Base-by-base conservation (phyloP, 2,888 invertebrate genomes). In the Plagodis pulveraria region DNA sequence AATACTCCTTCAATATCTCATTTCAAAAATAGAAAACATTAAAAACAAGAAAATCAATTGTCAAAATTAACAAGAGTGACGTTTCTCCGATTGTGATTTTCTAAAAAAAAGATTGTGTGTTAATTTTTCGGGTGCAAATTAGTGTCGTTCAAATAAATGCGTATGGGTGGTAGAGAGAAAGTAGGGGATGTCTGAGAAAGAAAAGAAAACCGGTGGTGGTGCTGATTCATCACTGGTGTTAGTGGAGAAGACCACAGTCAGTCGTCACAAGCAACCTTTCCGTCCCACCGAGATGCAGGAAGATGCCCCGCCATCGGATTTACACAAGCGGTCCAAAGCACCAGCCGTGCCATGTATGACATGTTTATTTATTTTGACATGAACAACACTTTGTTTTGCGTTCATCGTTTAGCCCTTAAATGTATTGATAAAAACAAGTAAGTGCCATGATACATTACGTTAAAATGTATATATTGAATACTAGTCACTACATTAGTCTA, bases 1-100 rank as follows among this genome's bases (percentile, higher is more conserved):
- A 54, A 76, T 61, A 74, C 77, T 77, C 76, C 73, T 74, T 66
- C 49, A 46, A 47, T 43, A 38, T 50, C 46, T 47, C 62, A 76
- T 82, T 89, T 89, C 77, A 65, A 89, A 90, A 85, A 80, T 86
- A 69, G 89, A 90, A 89, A 71, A 67, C 61, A 65, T 50, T 54
- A 63, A 74, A 83, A 85, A 84, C 76, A 83, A 82, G 65, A 76
- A 84, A 83, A 62, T 71, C 72, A 70, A 54, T 66, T 84, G 91
- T 89, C 91, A 88, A 90, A 90, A 87, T 88, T 79, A 79, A 74
- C 73, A 79, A 78, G 74, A 75, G 84, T 88, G 88, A 89, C 88
- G 76, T 87, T 82, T 84, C 72, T 75, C 72, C 72, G 73, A 79
- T 73, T 80, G 76, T 80, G 80, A 70, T 77, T 81, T 81, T 79